Base-by-base conservation (phyloP, 2,888 invertebrate species). In the Rhorus exstirpatorius region DNA sequence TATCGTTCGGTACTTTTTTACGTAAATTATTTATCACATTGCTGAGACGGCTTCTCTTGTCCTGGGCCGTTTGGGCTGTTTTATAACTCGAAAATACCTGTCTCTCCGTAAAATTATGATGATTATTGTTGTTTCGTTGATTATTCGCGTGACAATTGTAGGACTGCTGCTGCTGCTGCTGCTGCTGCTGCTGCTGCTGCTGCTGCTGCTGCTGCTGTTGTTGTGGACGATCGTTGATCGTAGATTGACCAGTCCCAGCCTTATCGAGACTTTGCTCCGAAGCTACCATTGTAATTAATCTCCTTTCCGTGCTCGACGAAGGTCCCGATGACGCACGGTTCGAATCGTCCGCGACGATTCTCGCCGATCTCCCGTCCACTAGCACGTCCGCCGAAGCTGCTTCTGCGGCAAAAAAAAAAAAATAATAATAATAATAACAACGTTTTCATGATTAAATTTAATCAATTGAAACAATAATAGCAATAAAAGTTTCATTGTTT, bases 11-110 rank as follows among this genome's bases (percentile, higher is more conserved):
- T 0, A 92, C 92, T 84, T 93, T 93, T 60, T 90, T 92, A 7
- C 90, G 87, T 17, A 93, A 85, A 71, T 92, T 93, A 84, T 92
- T 91, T 79, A 93, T 93, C 58, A 92, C 92, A 87, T 92, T 92
- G 84, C 92, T 92, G 7, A 92, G 86, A 26, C 93, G 87, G 60
- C 92, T 92, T 31, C 92, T 87, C 76, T 92, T 93, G 79, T 92
- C 93, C 82, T 92, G 91, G 0, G 92, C 90, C 17, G 87, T 84
- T 65, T 89, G 90, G 0, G 85, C 85, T 1, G 89, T 85, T 75
- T 88, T 89, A 58, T 81, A 78, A 44, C 38, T 49, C 10, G 70
- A 10, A 7, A 71, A 58, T 26, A 10, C 31, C 12, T 53, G 81
- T 21, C 78, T 68, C 1, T 82, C 82, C n/a, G 79, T 58, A 53